phyloP scores from a whole-genome alignment of 2,888 invertebrate species.

The Diaprepes abbreviatus region DNA sequence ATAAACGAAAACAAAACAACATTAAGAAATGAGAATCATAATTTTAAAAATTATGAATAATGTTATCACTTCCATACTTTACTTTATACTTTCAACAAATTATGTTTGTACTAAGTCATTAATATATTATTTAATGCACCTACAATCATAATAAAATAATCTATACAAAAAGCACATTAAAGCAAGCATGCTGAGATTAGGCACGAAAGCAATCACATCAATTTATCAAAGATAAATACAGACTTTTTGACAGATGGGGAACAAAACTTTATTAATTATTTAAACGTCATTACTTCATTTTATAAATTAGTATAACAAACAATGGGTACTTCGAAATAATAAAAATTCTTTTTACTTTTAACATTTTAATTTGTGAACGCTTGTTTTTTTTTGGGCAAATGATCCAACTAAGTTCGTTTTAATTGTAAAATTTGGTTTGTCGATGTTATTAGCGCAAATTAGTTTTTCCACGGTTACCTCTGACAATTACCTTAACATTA shows the following conservation, averaged over 20 bases:
- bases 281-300: neutral
- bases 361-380: neutral
- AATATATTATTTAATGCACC: neutral
- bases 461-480: too few species aligned
- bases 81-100: neutral
- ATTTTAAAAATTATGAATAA: neutral
- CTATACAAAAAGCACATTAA: constrained; percentile 7
- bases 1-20: too few species aligned
- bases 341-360: neutral
- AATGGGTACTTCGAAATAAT: neutral
- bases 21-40: neutral
- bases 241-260: constrained; percentile 9
- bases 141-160: neutral
- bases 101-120: neutral
- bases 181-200: constrained; percentile 12
- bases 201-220: neutral
- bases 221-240: constrained; percentile 24
- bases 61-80: neutral
- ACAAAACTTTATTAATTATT: constrained; percentile 16
- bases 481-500: too few species aligned
- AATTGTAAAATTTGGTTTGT: too few species aligned
- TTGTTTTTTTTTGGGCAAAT: neutral
- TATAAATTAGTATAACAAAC: constrained; percentile 1
- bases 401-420: too few species aligned
- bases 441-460: too few species aligned